Conservation (phyloP, 2,888 invertebrate species). For the Xylota segnis region DNA sequence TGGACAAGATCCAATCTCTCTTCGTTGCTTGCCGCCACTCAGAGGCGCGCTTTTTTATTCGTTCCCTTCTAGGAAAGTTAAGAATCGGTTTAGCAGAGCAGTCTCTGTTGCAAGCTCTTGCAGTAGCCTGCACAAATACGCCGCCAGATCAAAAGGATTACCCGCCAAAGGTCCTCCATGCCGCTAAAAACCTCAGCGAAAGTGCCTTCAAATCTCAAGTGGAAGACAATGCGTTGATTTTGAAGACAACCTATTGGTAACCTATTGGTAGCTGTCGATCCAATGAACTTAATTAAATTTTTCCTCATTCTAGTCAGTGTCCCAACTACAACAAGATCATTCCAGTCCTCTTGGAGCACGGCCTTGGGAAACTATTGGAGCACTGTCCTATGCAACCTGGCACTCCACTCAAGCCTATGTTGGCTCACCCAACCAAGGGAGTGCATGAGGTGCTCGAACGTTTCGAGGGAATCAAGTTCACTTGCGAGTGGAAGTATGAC, state of each 20-base stretch:
- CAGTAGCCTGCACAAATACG: slow-evolving; percentile 92
- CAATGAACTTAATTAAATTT: background rate
- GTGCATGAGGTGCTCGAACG: slow-evolving; percentile 93
- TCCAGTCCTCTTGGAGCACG: slow-evolving; percentile 91
- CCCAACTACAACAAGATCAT: slow-evolving; percentile 96
- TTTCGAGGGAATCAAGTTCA: slow-evolving; percentile 94
- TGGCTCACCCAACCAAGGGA: slow-evolving; percentile 98
- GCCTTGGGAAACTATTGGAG: slow-evolving; percentile 89
- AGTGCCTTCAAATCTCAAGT: slow-evolving; percentile 91
- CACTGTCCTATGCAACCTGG: slow-evolving; percentile 96
- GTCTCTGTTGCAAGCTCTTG: slow-evolving; percentile 95
- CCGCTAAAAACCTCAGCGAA: slow-evolving; percentile 86
- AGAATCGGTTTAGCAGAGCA: slow-evolving; percentile 99
- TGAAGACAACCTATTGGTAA: slow-evolving; percentile 97
- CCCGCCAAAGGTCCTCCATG: slow-evolving; percentile 88
- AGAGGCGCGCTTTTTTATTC: slow-evolving; percentile 95
- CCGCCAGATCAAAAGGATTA: slow-evolving; percentile 88
- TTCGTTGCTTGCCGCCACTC: slow-evolving; percentile 95
- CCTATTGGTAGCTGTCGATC: background rate
- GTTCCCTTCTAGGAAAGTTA: slow-evolving; percentile 96
- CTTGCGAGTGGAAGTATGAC: slow-evolving; percentile 99
- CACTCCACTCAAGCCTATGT: slow-evolving; percentile 98
- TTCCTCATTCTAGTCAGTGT: slow-evolving; percentile 89
- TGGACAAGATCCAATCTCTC: slow-evolving; percentile 95
- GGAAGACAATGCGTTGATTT: slow-evolving; percentile 89